A percentile compares a stretch with the other conserved stretches of the same genome.
phyloP scores from a whole-genome alignment of 2,113 vertebrate genomes.

The Malurus cyaneus region DNA sequence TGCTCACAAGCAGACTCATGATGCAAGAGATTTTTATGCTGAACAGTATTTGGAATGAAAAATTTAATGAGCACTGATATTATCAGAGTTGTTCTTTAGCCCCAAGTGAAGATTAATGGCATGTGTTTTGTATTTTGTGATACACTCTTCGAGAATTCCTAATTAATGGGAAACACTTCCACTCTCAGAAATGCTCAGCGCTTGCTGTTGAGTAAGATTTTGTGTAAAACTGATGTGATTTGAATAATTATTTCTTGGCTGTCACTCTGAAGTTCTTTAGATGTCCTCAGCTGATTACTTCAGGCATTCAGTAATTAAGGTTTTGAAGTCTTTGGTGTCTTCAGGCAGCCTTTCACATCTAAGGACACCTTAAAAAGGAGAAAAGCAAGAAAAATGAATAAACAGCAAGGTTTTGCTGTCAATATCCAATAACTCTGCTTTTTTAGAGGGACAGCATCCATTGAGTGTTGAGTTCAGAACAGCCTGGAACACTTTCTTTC shows the following conservation, averaged over 20 bases:
- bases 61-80: neutral
- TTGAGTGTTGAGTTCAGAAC: neutral
- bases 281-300: neutral
- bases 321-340: neutral
- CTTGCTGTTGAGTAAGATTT: neutral
- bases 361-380: neutral
- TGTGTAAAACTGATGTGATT: neutral
- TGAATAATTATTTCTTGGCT: neutral
- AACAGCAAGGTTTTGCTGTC: neutral
- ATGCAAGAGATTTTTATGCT: neutral
- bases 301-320: neutral
- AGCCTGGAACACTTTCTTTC: neutral
- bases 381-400: neutral
- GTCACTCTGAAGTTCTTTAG: neutral
- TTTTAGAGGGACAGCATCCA: neutral
- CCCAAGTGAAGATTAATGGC: conserved; percentile 1
- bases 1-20: neutral
- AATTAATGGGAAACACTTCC: conserved; percentile 25
- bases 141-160: neutral
- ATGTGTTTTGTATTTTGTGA: conserved; percentile 1
- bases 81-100: conserved; percentile 8
- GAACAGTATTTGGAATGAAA: neutral
- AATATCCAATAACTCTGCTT: neutral
- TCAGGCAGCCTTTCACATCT: neutral
- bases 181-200: neutral